A percentile compares a stretch with the other conserved stretches of the same genome.
phyloP scores from a whole-genome alignment of 1,140 invertebrate genomes.

The Lepidurus arcticus region DNA sequence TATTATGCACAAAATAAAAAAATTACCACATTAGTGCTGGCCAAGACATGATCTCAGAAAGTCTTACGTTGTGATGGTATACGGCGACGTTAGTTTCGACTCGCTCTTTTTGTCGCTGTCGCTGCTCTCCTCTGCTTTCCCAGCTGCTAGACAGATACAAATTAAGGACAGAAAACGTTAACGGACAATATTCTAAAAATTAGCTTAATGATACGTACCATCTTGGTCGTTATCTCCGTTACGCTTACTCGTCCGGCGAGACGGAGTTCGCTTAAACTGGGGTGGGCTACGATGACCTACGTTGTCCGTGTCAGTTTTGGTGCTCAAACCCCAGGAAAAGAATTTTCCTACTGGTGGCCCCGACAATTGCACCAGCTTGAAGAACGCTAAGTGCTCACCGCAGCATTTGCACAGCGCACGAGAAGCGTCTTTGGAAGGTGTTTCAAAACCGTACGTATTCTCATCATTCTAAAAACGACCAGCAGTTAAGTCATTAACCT shows the following conservation, averaged over 20 bases:
- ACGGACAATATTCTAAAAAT: not conserved
- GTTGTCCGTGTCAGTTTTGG: not conserved
- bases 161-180: not conserved
- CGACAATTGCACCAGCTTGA: constrained; percentile 75
- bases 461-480: constrained; percentile 69
- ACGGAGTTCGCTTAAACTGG: not conserved
- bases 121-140: constrained; percentile 1
- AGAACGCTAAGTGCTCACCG: constrained; percentile 97
- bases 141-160: not conserved
- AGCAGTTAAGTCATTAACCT: not conserved
- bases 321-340: not conserved
- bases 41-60: not conserved
- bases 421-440: constrained; percentile 87
- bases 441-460: constrained; percentile 90
- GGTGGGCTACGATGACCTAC: constrained; percentile 6
- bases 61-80: not conserved
- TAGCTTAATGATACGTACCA: not conserved
- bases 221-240: not conserved
- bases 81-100: not conserved
- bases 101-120: constrained; percentile 5
- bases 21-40: not conserved
- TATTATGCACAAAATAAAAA: not conserved
- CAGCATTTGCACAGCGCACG: constrained; percentile 98
- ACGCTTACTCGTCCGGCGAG: not conserved
- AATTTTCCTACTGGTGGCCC: constrained; percentile 23